These are phyloP conservation scores for Choristoneura fumiferana DNA, from an alignment of 1,140 invertebrate species.

Conservation along the genomic window DNA sequence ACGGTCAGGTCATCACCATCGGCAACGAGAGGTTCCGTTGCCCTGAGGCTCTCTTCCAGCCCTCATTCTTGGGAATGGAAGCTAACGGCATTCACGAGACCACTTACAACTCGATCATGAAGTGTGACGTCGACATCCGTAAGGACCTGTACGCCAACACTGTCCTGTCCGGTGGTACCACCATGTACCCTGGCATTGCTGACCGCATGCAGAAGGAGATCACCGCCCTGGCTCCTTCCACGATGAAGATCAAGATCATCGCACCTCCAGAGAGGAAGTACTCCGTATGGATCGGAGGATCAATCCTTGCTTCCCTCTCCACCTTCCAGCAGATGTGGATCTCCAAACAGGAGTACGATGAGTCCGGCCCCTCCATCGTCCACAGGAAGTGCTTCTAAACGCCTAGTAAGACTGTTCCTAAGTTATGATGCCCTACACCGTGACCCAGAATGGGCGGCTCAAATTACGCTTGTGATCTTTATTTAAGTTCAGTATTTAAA, in stretches of 20 bases:
- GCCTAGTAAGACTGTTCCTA: constrained; percentile 59
- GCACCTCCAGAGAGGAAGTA: constrained; percentile 92
- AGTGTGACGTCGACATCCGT: constrained; percentile 95
- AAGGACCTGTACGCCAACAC: constrained; percentile 97
- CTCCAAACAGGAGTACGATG: constrained; percentile 89
- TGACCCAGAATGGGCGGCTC: constrained; percentile 58
- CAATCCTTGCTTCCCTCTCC: constrained; percentile 91
- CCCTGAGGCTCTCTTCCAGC: constrained; percentile 95
- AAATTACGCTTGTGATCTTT: constrained; percentile 74
- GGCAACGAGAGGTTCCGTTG: constrained; percentile 97
- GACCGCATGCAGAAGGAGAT: constrained; percentile 94
- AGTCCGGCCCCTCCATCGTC: constrained; percentile 88
- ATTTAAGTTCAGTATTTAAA: constrained; percentile 74
- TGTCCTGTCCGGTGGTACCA: constrained; percentile 93
- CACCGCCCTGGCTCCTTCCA: constrained; percentile 90
- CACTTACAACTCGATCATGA: constrained; percentile 96
- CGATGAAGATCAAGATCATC: constrained; percentile 97
- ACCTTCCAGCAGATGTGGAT: constrained; percentile 95
- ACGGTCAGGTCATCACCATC: constrained; percentile 95
- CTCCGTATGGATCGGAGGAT: constrained; percentile 91
- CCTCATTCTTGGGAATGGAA: constrained; percentile 93
- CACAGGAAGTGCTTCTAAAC: constrained; percentile 93
- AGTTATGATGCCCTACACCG: constrained; percentile 70
- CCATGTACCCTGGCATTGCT: constrained; percentile 94
- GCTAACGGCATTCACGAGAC: constrained; percentile 90